A percentile compares a stretch with the other conserved stretches of the same genome.
Evolutionary conservation across 2,888 invertebrate species (phyloP).

Genomic region (Octonoba sinensis): DNA sequence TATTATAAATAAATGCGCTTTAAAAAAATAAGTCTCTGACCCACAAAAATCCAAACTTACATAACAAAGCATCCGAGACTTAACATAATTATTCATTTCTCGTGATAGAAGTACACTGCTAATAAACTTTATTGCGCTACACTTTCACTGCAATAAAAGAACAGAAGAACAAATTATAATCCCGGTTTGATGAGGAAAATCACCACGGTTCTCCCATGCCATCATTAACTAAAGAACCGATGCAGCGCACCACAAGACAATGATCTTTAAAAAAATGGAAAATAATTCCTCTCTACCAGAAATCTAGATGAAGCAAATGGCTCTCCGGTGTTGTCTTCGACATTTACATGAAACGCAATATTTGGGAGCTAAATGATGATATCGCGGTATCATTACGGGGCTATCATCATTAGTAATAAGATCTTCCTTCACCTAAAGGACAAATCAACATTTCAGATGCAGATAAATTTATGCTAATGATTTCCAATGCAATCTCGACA

Average conservation of each 20-base stretch:
- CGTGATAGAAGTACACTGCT: no score
- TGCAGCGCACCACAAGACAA: not conserved
- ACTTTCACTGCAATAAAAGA: not conserved
- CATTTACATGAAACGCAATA: slow-evolving; percentile 32
- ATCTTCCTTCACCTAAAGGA: slow-evolving; percentile 38
- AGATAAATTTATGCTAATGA: slow-evolving; percentile 60
- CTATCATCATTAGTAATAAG: slow-evolving; percentile 58
- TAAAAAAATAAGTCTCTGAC: no score
- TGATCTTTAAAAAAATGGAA: slow-evolving; percentile 29
- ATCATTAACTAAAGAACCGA: slow-evolving; percentile 24
- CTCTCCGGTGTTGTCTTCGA: slow-evolving; percentile 14
- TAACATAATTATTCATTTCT: no score
- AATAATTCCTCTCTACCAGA: slow-evolving; percentile 7
- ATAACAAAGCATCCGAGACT: no score
- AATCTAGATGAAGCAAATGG: slow-evolving; percentile 17
- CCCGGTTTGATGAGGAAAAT: slow-evolving; percentile 5
- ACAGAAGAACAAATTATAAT: not conserved
- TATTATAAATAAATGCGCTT: no score
- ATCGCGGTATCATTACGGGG: slow-evolving; percentile 35
- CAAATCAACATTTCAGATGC: slow-evolving; percentile 36
- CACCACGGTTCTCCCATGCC: not conserved
- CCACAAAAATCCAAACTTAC: no score
- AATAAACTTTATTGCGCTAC: not conserved
- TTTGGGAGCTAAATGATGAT: slow-evolving; percentile 35
- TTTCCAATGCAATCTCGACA: slow-evolving; percentile 39